Conservation (phyloP, 2,888 invertebrate species). For the Gasteruption jaculator region DNA sequence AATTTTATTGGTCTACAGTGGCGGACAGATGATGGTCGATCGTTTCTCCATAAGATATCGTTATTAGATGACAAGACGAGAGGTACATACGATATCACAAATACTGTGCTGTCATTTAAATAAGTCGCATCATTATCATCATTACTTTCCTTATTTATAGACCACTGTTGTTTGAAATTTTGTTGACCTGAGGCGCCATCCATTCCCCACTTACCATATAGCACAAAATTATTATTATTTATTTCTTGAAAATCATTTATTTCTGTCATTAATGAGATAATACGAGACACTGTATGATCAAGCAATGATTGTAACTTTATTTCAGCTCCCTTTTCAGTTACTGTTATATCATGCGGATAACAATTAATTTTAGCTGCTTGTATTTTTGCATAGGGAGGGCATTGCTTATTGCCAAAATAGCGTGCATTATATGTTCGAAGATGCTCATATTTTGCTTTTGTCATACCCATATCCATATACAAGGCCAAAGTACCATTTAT, state of each 20-base stretch:
- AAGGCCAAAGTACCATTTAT: slow-evolving; percentile 10
- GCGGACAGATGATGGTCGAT: slow-evolving; percentile 10
- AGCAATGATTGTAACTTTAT: slow-evolving; percentile 27
- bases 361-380: slow-evolving; percentile 28
- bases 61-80: slow-evolving; percentile 6
- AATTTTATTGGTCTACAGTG: slow-evolving; percentile 15
- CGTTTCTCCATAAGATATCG: slow-evolving; percentile 12
- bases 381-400: too few species aligned
- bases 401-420: slow-evolving; percentile 1
- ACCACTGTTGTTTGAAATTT: slow-evolving; percentile 13
- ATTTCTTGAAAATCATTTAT: slow-evolving; percentile 21
- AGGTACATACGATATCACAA: slow-evolving; percentile 3
- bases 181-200: slow-evolving; percentile 9
- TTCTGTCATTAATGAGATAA: too few species aligned
- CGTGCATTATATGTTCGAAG: slow-evolving; percentile 9
- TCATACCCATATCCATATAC: slow-evolving; percentile 13
- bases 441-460: slow-evolving; percentile 12
- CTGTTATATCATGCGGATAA: slow-evolving; percentile 26
- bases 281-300: too few species aligned
- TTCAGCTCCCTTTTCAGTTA: slow-evolving; percentile 23
- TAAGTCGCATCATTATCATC: neutral
- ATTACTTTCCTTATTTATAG: slow-evolving; percentile 7
- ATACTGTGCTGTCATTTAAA: slow-evolving; percentile 10
- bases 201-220: slow-evolving; percentile 12
- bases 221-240: slow-evolving; percentile 7